Percentiles rank a stretch among this genome's conserved stretches.
phyloP scores from a whole-genome alignment of 2,888 invertebrate species.

The Pterostichus niger region DNA sequence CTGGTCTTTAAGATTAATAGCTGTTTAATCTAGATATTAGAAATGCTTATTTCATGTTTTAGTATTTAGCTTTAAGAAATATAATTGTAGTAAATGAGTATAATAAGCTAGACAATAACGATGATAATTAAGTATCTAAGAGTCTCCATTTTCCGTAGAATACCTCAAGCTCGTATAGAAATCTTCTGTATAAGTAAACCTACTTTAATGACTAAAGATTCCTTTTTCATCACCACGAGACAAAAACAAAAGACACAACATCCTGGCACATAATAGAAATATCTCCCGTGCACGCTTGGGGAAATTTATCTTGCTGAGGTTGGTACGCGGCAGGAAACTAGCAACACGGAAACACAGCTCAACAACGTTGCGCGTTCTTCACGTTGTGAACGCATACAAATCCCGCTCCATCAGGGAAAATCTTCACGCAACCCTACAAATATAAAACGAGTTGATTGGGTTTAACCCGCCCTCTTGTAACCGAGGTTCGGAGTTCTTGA shows the following conservation, averaged over 20 bases:
- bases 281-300: constrained; percentile 19
- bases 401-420: constrained; percentile 44
- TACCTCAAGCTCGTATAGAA: background rate
- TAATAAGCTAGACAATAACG: background rate
- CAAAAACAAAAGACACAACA: constrained; percentile 12
- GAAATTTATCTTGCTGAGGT: constrained; percentile 30
- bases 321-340: constrained; percentile 2
- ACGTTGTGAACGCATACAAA: constrained; percentile 27
- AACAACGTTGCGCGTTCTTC: background rate
- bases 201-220: constrained; percentile 5
- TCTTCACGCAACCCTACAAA: constrained; percentile 31
- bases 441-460: constrained; percentile 49
- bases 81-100: background rate
- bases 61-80: background rate
- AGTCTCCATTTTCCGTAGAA: background rate
- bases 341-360: constrained; percentile 37
- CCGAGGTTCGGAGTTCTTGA: too few species aligned
- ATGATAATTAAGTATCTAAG: background rate
- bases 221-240: constrained; percentile 3
- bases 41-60: background rate
- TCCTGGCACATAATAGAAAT: constrained; percentile 40
- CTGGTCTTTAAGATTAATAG: too few species aligned
- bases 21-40: background rate
- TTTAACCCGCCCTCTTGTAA: constrained; percentile 25
- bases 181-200: background rate